Percentiles rank a stretch among this genome's conserved stretches.
phyloP scores from a whole-genome alignment of 2,888 invertebrate species.

The Papilio gigon region DNA sequence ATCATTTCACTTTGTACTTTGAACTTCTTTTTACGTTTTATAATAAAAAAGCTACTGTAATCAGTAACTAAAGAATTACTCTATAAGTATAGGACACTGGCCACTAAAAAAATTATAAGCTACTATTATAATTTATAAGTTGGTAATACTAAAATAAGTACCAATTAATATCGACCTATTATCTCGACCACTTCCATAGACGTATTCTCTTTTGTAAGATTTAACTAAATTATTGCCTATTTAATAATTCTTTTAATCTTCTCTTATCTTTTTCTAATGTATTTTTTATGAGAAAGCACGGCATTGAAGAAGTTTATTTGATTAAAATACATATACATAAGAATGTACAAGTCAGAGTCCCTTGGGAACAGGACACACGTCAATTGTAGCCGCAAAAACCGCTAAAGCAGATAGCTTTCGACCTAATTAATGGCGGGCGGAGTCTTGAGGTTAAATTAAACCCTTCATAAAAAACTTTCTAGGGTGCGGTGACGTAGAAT shows the following conservation, averaged over 20 bases:
- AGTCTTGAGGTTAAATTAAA: constrained; percentile 68
- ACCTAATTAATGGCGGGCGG: constrained; percentile 72
- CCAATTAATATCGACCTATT: constrained; percentile 61
- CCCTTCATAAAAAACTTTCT: constrained; percentile 74
- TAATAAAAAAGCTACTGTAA: neutral
- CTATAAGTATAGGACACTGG: neutral
- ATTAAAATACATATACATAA: constrained; percentile 17
- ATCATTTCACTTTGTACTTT: constrained; percentile 4
- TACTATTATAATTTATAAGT: neutral
- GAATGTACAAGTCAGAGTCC: constrained; percentile 31
- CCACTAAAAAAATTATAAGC: no score
- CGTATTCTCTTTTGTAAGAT: no score
- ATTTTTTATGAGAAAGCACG: neutral
- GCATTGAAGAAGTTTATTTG: neutral
- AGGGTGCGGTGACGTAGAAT: constrained; percentile 63
- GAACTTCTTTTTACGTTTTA: neutral
- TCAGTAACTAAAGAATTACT: neutral
- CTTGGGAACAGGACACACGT: constrained; percentile 61
- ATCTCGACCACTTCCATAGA: no score
- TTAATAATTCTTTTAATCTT: no score
- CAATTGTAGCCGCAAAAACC: constrained; percentile 72
- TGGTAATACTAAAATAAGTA: constrained; percentile 62
- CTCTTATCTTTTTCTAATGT: neutral
- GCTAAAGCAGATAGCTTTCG: constrained; percentile 59
- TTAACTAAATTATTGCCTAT: no score